Evolutionary conservation across 2,113 vertebrate genomes (phyloP), one percentile per base, ranked within the genome.

Genomic region (Solea solea): DNA sequence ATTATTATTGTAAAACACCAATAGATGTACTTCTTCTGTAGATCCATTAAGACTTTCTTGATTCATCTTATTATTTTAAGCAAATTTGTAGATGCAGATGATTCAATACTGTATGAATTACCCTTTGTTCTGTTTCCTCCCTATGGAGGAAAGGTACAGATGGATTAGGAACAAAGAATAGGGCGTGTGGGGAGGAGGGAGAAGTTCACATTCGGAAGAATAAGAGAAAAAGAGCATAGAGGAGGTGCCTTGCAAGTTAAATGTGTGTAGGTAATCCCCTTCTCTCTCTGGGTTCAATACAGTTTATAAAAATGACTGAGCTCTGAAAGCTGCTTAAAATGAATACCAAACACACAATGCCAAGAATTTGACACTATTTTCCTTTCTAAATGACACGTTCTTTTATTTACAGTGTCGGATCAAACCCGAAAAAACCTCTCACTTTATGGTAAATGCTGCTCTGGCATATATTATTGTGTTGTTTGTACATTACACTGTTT

Each of bases 1-100:
- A 74, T 27, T 9, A 40, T 78, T 65, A 39, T 64, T 72, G 59
- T 60, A 71, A 80, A 64, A 57, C 4, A 70, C 16, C 16, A 63
- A 21, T 21, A 21, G 21, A 21, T 21, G 14, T 2, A 8, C 25
- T 25, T 69, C n/a, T 39, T 71, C 56, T 64, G 21, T 21, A 21
- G 61, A 58, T 27, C 9, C 41, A 40, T 62, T 59, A 28, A 10
- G 0, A 41, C 11, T 14, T 16, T 9, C 14, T 10, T 53, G 40
- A 40, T 25, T 42, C 51, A 25, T 56, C 14, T 54, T 12, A 46
- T 15, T 10, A 50, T 54, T 59, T 51, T 46, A 64, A 56, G 57
- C 45, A 28, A 60, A 15, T 69, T 39, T 28, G 40, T 66, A 14
- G 16, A 45, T 45, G 13, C 9, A 64, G 27, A 57, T 10, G 42